phyloP scores from a whole-genome alignment of 2,888 invertebrate species.

The Drosophila anomelani region DNA sequence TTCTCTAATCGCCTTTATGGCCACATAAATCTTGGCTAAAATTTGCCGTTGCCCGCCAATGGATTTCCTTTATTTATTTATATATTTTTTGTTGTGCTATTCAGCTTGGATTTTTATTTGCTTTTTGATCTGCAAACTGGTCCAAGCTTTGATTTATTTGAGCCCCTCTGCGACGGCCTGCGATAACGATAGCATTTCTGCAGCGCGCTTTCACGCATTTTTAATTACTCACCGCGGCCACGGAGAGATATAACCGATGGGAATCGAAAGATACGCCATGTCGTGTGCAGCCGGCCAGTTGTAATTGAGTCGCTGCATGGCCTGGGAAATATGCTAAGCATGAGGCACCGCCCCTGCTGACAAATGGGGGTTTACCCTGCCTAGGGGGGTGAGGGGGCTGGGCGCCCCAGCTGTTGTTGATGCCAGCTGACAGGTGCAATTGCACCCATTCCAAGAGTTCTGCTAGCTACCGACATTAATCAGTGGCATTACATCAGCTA shows the following conservation, averaged over 20 bases:
- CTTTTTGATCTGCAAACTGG: slow-evolving; percentile 63
- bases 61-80: slow-evolving; percentile 58
- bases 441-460: slow-evolving; percentile 38
- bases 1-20: slow-evolving; percentile 79
- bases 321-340: slow-evolving; percentile 68
- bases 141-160: slow-evolving; percentile 78
- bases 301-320: slow-evolving; percentile 69
- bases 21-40: slow-evolving; percentile 78
- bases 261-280: slow-evolving; percentile 50
- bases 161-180: slow-evolving; percentile 48
- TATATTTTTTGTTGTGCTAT: slow-evolving; percentile 14
- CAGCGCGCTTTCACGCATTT: slow-evolving; percentile 76
- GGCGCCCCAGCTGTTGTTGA: slow-evolving; percentile 35
- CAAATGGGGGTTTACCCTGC: slow-evolving; percentile 1
- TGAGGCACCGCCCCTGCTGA: slow-evolving; percentile 20
- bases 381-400: not conserved
- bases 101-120: slow-evolving; percentile 32
- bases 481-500: slow-evolving; percentile 71
- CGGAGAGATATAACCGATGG: slow-evolving; percentile 29
- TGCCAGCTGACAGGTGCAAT: slow-evolving; percentile 64
- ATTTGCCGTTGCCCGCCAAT: slow-evolving; percentile 74
- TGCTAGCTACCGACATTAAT: slow-evolving; percentile 59
- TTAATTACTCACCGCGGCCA: slow-evolving; percentile 53
- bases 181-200: slow-evolving; percentile 62
- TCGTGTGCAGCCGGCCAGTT: slow-evolving; percentile 50